A percentile compares a stretch with the other conserved stretches of the same genome.
phyloP scores from a whole-genome alignment of 1,140 invertebrate species.

The Ips typographus region DNA sequence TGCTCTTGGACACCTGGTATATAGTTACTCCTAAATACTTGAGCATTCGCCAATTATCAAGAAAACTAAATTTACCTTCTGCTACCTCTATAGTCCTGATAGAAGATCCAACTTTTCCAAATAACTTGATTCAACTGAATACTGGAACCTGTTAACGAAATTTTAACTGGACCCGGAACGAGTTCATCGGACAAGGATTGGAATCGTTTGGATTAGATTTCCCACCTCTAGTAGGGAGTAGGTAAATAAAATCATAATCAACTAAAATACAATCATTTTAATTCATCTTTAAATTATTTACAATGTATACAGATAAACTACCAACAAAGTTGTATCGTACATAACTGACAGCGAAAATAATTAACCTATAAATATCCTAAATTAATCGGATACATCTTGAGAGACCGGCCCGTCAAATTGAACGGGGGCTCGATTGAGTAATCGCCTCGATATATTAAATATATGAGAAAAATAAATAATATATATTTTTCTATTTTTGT shows the following conservation, averaged over 20 bases:
- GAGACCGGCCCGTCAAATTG: too few species aligned
- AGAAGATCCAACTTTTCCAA: too few species aligned
- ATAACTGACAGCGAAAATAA: constrained; percentile 35
- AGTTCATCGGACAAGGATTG: too few species aligned
- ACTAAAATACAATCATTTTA: constrained; percentile 37
- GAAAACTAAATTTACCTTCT: too few species aligned
- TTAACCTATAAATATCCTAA: background rate
- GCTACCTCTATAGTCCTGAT: too few species aligned
- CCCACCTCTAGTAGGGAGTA: background rate
- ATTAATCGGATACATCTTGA: too few species aligned
- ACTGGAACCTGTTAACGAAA: too few species aligned
- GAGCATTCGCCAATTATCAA: too few species aligned
- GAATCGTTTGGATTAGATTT: background rate
- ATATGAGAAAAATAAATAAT: constrained; percentile 27
- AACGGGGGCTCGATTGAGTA: constrained; percentile 12
- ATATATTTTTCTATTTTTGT: background rate
- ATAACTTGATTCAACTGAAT: too few species aligned
- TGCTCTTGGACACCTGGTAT: too few species aligned
- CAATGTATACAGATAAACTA: constrained; percentile 45
- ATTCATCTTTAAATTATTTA: constrained; percentile 43
- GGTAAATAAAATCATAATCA: constrained; percentile 7
- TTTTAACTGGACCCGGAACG: too few species aligned
- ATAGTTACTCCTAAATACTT: too few species aligned
- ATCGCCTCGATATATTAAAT: background rate
- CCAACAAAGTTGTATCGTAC: constrained; percentile 46